Conservation (phyloP, 1,140 invertebrate species). For the Euwallacea fornicatus region DNA sequence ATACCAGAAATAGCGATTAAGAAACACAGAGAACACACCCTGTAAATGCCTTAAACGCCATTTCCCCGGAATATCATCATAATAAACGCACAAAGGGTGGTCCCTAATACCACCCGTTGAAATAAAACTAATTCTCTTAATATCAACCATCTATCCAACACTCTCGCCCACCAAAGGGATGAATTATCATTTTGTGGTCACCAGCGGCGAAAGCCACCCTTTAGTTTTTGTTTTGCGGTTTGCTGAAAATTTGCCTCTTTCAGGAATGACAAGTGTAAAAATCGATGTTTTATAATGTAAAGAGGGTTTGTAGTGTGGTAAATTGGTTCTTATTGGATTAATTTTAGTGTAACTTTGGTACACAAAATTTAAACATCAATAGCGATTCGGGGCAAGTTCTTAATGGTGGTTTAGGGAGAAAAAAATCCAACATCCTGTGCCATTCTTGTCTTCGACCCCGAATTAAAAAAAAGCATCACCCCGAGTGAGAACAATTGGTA, state of each 20-base stretch:
- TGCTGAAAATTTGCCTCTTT: background rate
- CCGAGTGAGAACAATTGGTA: conserved; percentile 17
- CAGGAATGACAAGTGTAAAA: conserved; percentile 24
- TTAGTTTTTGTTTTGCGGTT: conserved; percentile 17
- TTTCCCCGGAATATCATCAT: background rate
- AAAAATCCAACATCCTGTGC: background rate
- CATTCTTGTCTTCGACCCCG: background rate
- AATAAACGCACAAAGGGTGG: conserved; percentile 21
- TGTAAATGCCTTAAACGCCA: background rate
- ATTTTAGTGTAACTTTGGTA: no score
- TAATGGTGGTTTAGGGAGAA: background rate
- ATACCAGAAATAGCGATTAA: background rate
- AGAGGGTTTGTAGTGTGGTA: no score
- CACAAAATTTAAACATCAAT: no score
- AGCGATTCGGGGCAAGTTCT: no score
- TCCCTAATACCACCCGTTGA: conserved; percentile 29
- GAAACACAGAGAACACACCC: background rate
- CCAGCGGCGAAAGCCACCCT: conserved; percentile 25
- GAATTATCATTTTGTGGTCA: conserved; percentile 18
- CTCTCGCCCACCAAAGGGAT: conserved; percentile 17
- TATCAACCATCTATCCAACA: conserved; percentile 26
- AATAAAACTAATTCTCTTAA: conserved; percentile 26
- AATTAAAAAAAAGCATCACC: conserved; percentile 21
- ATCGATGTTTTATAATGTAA: background rate
- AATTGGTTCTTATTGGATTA: no score